phyloP scores from a whole-genome alignment of 2,888 invertebrate genomes.

The Eupeodes luniger region DNA sequence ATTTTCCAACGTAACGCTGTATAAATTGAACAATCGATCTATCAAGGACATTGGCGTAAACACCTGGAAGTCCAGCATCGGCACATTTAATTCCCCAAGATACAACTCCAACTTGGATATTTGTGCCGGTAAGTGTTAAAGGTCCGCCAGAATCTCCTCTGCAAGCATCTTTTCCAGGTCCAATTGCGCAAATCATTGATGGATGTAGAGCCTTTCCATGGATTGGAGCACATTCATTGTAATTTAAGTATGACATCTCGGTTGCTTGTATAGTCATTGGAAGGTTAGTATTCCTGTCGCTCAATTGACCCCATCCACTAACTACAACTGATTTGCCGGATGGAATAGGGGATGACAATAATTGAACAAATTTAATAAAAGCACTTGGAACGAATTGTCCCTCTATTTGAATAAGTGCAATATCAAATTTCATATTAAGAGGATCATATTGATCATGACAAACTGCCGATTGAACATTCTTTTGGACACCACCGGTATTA shows the following conservation, averaged over 20 bases:
- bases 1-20: neutral
- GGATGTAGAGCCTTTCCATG: neutral
- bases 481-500: neutral
- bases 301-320: neutral
- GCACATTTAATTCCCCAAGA: constrained; percentile 6
- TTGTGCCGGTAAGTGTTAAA: neutral
- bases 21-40: fast-evolving
- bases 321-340: neutral
- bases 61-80: constrained; percentile 1
- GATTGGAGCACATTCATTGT: fast-evolving
- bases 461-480: neutral
- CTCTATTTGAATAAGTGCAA: fast-evolving
- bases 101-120: neutral
- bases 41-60: neutral
- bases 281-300: neutral
- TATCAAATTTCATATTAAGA: neutral
- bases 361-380: neutral
- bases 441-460: neutral
- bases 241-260: neutral
- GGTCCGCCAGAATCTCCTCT: constrained; percentile 30
- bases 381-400: neutral
- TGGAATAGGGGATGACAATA: neutral
- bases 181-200: neutral
- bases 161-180: neutral
- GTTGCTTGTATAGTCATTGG: neutral